Conservation (phyloP, 2,888 invertebrate species). For the Cephus rjabovi region DNA sequence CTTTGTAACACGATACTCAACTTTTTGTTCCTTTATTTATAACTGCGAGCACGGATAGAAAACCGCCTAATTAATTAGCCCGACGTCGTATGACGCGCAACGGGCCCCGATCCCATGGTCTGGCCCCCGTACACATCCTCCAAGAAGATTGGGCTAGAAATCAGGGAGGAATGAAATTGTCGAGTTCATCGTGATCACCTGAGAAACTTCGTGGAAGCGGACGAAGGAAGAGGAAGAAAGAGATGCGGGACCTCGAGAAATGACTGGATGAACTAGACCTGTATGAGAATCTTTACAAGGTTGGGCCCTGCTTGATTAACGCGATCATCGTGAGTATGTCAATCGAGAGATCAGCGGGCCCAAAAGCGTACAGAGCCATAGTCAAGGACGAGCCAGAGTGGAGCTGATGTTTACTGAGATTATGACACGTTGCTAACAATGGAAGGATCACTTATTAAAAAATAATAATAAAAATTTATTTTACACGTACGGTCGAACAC, state of each 20-base stretch:
- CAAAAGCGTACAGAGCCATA: not conserved
- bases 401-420: not conserved
- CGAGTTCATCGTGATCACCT: not conserved
- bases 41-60: constrained; percentile 18
- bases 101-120: not conserved
- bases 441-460: constrained; percentile 40
- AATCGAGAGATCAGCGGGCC: not conserved
- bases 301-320: not conserved
- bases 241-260: not conserved
- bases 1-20: constrained; percentile 62
- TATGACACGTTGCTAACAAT: not conserved
- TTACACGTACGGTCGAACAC: constrained; percentile 57
- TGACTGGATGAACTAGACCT: not conserved
- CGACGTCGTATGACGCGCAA: constrained; percentile 4
- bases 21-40: constrained; percentile 32
- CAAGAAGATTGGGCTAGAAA: not conserved
- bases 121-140: not conserved
- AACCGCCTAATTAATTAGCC: constrained; percentile 30
- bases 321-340: not conserved
- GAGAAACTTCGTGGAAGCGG: not conserved
- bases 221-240: not conserved
- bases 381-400: not conserved
- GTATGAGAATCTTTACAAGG: not conserved
- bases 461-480: constrained; percentile 63
- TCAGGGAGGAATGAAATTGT: not conserved